phyloP scores from a whole-genome alignment of 2,888 invertebrate species.

The Erebia ligea region DNA sequence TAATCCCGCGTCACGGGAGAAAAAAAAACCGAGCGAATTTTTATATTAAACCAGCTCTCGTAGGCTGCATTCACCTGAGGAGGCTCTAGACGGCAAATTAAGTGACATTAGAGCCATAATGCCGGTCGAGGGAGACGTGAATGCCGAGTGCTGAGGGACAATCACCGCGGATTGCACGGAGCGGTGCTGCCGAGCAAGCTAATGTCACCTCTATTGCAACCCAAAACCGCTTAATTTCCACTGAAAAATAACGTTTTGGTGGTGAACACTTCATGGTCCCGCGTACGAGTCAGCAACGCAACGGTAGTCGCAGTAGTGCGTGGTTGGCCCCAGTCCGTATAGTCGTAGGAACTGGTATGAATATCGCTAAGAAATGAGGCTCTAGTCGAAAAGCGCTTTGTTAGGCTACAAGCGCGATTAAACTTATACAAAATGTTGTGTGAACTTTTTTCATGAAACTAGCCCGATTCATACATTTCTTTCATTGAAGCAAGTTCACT shows the following conservation, averaged over 20 bases:
- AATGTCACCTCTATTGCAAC: conserved; percentile 39
- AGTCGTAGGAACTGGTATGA: conserved; percentile 41
- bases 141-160: conserved; percentile 70
- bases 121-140: conserved; percentile 72
- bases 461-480: conserved; percentile 36
- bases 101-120: conserved; percentile 81
- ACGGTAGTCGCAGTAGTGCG: conserved; percentile 50
- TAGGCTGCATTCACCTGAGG: conserved; percentile 78
- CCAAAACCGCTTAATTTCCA: conserved; percentile 36
- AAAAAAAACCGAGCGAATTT: conserved; percentile 71
- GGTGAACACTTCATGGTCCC: conserved; percentile 34
- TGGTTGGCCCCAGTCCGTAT: conserved; percentile 40
- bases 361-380: conserved; percentile 47
- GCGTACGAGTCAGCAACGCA: conserved; percentile 51
- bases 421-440: conserved; percentile 43
- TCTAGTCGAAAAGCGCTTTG: conserved; percentile 53
- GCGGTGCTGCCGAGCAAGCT: conserved; percentile 35
- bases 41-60: conserved; percentile 78
- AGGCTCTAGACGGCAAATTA: conserved; percentile 80
- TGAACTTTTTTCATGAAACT: conserved; percentile 39
- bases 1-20: conserved; percentile 61
- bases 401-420: conserved; percentile 45
- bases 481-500: conserved; percentile 30
- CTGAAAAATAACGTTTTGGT: conserved; percentile 29
- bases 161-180: conserved; percentile 44